Evolutionary conservation across 2,888 invertebrate species (phyloP), one percentile per base, ranked within the genome.

Genomic region (Mythimna lalbum): DNA sequence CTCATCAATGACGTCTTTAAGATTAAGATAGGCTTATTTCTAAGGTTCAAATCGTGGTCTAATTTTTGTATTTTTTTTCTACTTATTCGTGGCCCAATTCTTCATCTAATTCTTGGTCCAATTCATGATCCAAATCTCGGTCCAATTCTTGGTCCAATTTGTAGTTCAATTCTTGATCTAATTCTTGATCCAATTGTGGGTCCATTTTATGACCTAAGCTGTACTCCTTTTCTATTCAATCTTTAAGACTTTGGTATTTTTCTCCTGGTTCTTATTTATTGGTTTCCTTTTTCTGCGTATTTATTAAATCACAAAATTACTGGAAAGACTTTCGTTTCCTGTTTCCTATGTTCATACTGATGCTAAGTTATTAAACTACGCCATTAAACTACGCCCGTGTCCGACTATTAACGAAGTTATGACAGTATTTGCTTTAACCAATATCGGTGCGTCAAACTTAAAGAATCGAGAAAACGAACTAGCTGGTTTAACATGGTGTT

Each of bases 381-480:
- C 36, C 27, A 27, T 21, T 55, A 12, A 66, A 66, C 31, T 43
- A 21, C 12, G 5, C 7, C 43, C 10, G 27, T n/a, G 27, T 36
- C 3, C 36, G 1, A 33, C 19, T 75, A 65, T 55, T 65, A 36
- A 53, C 36, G 27, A 53, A 47, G 65, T 55, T 75, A 65, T 5
- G 47, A 53, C 21, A 31, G 12, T 71, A 55, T 56, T 69, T 47
- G 43, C 33, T 68, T 75, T 56, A 69, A 23, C 21, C 49, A 57
- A 69, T 14, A 19, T 31, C 27, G 36, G 39, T 31, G 4, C n/a
- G 31, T 66, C 17, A 43, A n/a, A n/a, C n/a, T 3, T 50, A 68
- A 69, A 43, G 27, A 76, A 76, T 49, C 56, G 2, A 33, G 19
- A 33, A 72, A 76, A 76, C 50, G 4, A 43, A 67, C 56, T 43